phyloP scores from a whole-genome alignment of 2,888 invertebrate genomes.

The Caenorhabditis macrosperma region DNA sequence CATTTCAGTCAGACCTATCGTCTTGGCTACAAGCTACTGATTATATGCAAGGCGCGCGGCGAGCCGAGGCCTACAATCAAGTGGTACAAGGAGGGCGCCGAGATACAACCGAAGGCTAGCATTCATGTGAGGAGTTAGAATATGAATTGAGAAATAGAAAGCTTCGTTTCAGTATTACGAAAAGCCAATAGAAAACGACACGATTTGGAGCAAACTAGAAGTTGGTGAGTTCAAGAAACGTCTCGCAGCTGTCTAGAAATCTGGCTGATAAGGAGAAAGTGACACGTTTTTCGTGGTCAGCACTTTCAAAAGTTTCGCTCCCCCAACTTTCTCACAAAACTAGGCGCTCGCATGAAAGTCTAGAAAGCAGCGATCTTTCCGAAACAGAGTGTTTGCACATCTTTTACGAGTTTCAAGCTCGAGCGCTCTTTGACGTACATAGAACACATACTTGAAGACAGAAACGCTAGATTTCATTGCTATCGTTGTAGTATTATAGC shows the following conservation, averaged over 20 bases:
- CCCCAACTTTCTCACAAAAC: not conserved
- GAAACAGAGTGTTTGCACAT: conserved; percentile 5
- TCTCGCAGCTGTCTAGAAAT: not conserved
- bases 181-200: conserved; percentile 73
- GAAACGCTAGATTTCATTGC: too few species aligned
- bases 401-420: conserved; percentile 10
- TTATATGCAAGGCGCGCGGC: conserved; percentile 92
- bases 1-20: conserved; percentile 78
- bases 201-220: conserved; percentile 79
- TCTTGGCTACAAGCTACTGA: conserved; percentile 94
- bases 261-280: not conserved
- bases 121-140: conserved; percentile 73
- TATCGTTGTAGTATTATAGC: not conserved
- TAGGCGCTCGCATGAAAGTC: not conserved
- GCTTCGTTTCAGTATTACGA: conserved; percentile 76
- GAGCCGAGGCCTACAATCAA: conserved; percentile 92
- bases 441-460: not conserved
- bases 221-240: conserved; percentile 62
- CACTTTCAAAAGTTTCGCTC: not conserved
- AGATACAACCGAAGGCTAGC: conserved; percentile 85
- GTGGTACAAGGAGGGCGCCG: conserved; percentile 95
- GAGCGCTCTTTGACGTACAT: not conserved
- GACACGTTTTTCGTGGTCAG: not conserved
- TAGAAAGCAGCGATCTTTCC: not conserved
- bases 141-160: not conserved